Evolutionary conservation across 2,888 invertebrate species (phyloP).

Genomic region (Rhogogaster chlorosoma): DNA sequence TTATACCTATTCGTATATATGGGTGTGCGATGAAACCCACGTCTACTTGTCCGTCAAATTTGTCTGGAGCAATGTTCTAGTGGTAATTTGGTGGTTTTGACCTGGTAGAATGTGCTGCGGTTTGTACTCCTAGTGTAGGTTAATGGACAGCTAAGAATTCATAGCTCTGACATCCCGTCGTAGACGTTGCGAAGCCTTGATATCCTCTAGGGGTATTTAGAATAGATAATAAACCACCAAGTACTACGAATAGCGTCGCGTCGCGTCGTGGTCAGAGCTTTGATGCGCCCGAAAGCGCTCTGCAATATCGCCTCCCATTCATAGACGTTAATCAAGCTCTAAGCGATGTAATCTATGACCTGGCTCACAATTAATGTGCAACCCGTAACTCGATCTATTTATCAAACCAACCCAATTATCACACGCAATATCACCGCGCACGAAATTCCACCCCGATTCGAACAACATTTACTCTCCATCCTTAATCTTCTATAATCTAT

Average conservation of each 20-base stretch:
- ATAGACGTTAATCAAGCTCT: conserved; percentile 70
- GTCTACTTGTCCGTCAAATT: conserved; percentile 20
- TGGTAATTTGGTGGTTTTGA: conserved; percentile 1
- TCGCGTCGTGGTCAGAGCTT: not conserved
- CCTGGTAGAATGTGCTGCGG: conserved; percentile 15
- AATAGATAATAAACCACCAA: conserved; percentile 15
- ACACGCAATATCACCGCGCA: conserved; percentile 50
- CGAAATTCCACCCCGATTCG: conserved; percentile 16
- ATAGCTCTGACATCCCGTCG: conserved; percentile 21
- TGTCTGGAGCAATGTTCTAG: conserved; percentile 10
- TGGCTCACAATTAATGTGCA: conserved; percentile 62
- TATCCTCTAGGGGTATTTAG: not conserved
- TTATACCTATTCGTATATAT: not conserved
- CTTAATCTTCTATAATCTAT: not conserved
- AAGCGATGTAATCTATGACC: conserved; percentile 66
- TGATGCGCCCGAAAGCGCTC: conserved; percentile 52
- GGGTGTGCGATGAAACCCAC: not conserved
- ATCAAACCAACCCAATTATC: conserved; percentile 69
- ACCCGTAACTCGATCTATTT: conserved; percentile 66
- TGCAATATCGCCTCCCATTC: conserved; percentile 66
- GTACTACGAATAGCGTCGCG: not conserved
- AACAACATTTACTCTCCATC: not conserved
- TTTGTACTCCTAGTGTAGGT: not conserved
- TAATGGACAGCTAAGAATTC: conserved; percentile 30
- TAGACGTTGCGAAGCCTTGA: not conserved